A percentile compares a stretch with the other conserved stretches of the same genome.
Conservation (phyloP, 2,797 vertebrate genomes). For the Enteromius viviparus region DNA sequence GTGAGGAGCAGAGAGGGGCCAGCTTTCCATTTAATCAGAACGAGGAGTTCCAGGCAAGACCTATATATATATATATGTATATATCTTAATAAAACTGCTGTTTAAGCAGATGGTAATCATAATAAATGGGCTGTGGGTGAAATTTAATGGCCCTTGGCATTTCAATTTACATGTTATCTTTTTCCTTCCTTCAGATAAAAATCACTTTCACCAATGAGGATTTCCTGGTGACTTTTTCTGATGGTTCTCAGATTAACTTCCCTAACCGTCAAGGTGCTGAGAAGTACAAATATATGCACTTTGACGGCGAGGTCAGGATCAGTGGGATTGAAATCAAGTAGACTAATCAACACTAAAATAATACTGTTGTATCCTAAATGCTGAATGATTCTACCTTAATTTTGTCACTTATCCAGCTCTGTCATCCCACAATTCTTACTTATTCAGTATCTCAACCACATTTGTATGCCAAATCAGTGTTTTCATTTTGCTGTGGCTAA, state of each 20-base stretch:
- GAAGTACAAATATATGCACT: constrained; percentile 69
- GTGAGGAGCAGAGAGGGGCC: constrained; percentile 71
- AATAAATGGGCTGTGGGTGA: not conserved
- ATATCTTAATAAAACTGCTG: not conserved
- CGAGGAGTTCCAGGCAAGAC: constrained; percentile 74
- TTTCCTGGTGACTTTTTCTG: constrained; percentile 72
- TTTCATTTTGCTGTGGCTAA: not conserved
- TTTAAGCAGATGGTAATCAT: not conserved
- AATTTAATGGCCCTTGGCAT: not conserved
- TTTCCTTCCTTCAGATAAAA: constrained; percentile 61
- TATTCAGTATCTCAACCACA: not conserved
- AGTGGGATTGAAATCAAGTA: constrained; percentile 70
- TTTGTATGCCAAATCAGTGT: not conserved
- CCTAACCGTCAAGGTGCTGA: constrained; percentile 74
- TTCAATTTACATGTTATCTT: not conserved
- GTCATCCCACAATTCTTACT: not conserved
- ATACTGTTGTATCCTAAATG: not conserved
- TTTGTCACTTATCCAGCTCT: constrained; percentile 18
- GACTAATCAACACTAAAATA: constrained; percentile 21
- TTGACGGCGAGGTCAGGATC: constrained; percentile 68
- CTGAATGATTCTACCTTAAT: constrained; percentile 2
- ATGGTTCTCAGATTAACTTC: constrained; percentile 73
- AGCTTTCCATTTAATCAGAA: constrained; percentile 75
- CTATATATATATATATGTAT: not conserved
- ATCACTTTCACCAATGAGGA: constrained; percentile 71